These are phyloP conservation scores for Andrena hattorfiana DNA, from an alignment of 2,888 invertebrate genomes.

Conservation along the genomic window DNA sequence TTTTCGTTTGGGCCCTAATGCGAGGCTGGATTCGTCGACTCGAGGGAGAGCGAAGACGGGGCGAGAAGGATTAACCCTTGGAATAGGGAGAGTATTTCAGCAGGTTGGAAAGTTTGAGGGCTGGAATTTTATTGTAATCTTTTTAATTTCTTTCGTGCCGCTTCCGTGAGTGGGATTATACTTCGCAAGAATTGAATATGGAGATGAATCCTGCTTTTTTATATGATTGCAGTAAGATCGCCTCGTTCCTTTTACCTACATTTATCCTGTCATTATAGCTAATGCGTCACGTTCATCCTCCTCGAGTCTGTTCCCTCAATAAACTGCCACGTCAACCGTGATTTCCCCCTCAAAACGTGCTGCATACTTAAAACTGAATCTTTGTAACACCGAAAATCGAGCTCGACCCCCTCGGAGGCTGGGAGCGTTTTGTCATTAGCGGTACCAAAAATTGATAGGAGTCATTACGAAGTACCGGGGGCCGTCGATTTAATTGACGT, in stretches of 20 bases:
- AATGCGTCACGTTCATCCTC: no score
- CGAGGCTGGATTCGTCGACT: constrained; percentile 10
- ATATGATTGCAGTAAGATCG: no score
- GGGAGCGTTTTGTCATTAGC: constrained; percentile 66
- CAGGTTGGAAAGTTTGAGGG: not conserved
- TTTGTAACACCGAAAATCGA: constrained; percentile 23
- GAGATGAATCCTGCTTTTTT: no score
- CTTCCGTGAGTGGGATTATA: no score
- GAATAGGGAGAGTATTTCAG: not conserved
- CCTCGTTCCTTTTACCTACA: no score
- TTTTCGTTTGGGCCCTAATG: constrained; percentile 45
- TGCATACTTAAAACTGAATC: constrained; percentile 4
- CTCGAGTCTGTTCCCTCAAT: no score
- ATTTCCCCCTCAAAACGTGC: not conserved
- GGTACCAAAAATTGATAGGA: constrained; percentile 65
- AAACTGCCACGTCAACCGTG: no score
- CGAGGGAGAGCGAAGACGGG: not conserved
- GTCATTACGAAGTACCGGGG: constrained; percentile 39
- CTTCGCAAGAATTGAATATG: no score
- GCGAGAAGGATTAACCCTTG: constrained; percentile 39
- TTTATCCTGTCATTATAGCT: no score
- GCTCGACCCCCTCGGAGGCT: not conserved
- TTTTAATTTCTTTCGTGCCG: no score
- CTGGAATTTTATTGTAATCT: no score
- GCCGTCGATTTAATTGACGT: constrained; percentile 76